Percentiles rank a stretch among this genome's conserved stretches.
These are phyloP conservation scores for Tenodera sinensis DNA, from an alignment of 2,888 invertebrate species.

Conservation along the genomic window DNA sequence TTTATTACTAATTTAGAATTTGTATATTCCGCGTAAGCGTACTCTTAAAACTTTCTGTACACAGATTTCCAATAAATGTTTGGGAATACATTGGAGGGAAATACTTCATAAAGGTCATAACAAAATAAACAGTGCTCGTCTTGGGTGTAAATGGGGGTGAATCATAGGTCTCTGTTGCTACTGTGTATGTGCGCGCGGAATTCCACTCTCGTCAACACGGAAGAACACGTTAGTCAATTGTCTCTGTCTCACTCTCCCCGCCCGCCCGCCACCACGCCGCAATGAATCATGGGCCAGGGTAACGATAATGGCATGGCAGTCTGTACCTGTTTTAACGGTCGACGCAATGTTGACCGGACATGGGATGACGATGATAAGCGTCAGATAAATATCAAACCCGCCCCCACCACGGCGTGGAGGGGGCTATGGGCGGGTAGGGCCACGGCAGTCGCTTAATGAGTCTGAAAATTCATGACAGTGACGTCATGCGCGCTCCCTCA, in stretches of 20 bases:
- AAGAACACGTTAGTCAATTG: conserved; percentile 12
- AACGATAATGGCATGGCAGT: conserved; percentile 12
- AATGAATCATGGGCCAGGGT: conserved; percentile 9
- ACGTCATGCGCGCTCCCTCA: background rate
- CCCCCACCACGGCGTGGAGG: background rate
- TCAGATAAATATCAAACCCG: conserved; percentile 10
- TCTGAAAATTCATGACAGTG: conserved; percentile 12
- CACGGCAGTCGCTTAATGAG: conserved; percentile 4
- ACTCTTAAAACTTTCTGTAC: too few species aligned
- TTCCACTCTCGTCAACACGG: conserved; percentile 8
- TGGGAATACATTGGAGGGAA: too few species aligned
- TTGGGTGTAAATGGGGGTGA: background rate
- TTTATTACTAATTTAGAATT: too few species aligned
- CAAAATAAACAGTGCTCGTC: background rate
- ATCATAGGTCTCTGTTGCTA: background rate
- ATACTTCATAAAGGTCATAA: background rate
- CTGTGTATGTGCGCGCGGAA: background rate
- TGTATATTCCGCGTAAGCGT: too few species aligned
- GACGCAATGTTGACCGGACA: conserved; percentile 10
- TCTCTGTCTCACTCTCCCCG: background rate
- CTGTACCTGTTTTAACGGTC: conserved; percentile 11
- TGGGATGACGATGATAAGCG: conserved; percentile 9
- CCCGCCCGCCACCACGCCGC: background rate
- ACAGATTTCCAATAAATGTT: too few species aligned
- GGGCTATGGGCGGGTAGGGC: background rate